Percentiles rank a stretch among this genome's conserved stretches.
These are phyloP conservation scores for Acanthochromis polyacanthus DNA, from an alignment of 2,113 vertebrate species.

Conservation along the genomic window DNA sequence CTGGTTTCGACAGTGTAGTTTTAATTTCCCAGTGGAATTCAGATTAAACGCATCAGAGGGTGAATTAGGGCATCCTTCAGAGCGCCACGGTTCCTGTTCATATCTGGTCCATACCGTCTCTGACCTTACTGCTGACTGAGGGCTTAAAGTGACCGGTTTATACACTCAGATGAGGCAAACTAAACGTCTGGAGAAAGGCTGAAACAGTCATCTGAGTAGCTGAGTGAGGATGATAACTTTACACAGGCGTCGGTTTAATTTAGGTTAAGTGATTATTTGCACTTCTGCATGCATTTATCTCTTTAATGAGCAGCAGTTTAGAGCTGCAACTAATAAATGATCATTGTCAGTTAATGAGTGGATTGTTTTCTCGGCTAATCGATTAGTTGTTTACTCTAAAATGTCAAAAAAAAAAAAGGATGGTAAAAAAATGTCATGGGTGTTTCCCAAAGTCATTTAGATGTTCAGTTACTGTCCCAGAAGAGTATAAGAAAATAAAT, in stretches of 20 bases:
- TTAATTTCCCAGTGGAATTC: conserved; percentile 8
- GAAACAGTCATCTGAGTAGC: background rate
- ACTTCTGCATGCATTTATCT: background rate
- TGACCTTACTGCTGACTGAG: background rate
- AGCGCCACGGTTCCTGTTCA: conserved; percentile 14
- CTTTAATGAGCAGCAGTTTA: background rate
- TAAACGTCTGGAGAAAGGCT: background rate
- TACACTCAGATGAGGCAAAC: no score
- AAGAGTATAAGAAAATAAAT: no score
- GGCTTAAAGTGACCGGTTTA: no score
- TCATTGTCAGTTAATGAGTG: no score
- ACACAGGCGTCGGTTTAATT: background rate
- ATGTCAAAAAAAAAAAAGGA: no score
- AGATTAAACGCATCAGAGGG: background rate
- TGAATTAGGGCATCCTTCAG: background rate
- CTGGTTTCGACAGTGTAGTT: conserved; percentile 8
- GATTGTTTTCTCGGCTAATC: no score
- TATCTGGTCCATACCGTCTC: background rate
- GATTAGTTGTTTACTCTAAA: no score
- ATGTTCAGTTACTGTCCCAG: no score
- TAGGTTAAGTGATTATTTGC: background rate
- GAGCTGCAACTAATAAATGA: no score
- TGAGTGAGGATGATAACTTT: background rate
- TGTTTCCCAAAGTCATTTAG: no score
- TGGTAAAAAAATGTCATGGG: no score